A percentile compares a stretch with the other conserved stretches of the same genome.
These are phyloP conservation scores for Fregata magnificens DNA, from an alignment of 2,113 vertebrate genomes.

Conservation along the genomic window DNA sequence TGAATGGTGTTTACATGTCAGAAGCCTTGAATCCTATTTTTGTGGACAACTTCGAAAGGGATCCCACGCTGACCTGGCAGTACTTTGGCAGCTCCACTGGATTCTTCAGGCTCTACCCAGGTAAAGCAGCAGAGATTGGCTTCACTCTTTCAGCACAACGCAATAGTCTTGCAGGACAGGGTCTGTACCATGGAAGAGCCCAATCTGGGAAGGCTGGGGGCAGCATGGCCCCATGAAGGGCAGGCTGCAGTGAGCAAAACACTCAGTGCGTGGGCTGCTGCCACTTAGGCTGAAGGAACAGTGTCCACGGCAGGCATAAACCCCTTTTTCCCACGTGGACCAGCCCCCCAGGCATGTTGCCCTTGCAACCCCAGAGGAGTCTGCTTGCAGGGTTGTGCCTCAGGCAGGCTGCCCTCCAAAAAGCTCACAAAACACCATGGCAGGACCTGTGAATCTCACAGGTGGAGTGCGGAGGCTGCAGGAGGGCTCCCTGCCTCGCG, in stretches of 20 bases:
- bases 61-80: constrained; percentile 95
- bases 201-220: rapidly evolving
- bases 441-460: neutral
- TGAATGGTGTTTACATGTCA: constrained; percentile 95
- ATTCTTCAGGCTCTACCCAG: constrained; percentile 97
- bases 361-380: neutral
- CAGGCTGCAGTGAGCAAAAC: neutral
- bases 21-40: constrained; percentile 92
- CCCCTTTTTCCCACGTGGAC: too few relatives aligned
- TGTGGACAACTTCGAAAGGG: constrained; percentile 90
- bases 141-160: rapidly evolving
- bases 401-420: neutral
- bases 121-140: constrained; percentile 38
- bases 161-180: neutral
- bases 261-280: neutral
- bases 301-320: neutral
- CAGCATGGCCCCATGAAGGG: rapidly evolving
- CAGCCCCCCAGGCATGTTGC: neutral
- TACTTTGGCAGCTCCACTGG: constrained; percentile 95
- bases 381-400: neutral
- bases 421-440: neutral
- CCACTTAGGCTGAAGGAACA: neutral
- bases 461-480: rapidly evolving
- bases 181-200: neutral
- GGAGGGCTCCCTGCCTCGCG: neutral